phyloP scores from a whole-genome alignment of 1,140 invertebrate genomes.

The Heliconius hermathena region DNA sequence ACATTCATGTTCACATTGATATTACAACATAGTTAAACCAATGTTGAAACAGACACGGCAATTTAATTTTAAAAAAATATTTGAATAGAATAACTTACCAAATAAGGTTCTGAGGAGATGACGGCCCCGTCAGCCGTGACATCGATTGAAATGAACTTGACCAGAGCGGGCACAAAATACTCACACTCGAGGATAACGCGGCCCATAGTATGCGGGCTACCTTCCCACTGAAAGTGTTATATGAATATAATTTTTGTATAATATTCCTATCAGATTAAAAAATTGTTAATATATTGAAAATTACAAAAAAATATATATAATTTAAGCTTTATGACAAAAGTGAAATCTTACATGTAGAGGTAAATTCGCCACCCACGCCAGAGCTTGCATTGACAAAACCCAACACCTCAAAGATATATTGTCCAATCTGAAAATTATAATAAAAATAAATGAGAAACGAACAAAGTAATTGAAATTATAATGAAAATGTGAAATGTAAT shows the following conservation, averaged over 20 bases:
- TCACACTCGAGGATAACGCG: slow-evolving; percentile 72
- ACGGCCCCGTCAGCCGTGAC: slow-evolving; percentile 66
- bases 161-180: slow-evolving; percentile 71
- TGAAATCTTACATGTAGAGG: slow-evolving; percentile 59
- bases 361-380: slow-evolving; percentile 74
- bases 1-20: too few species aligned
- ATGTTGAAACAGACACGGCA: too few species aligned
- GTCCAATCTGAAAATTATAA: slow-evolving; percentile 64
- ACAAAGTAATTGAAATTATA: too few species aligned
- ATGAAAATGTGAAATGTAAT: too few species aligned
- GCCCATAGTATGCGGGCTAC: slow-evolving; percentile 68
- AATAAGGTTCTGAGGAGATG: slow-evolving; percentile 65
- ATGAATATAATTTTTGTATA: slow-evolving; percentile 43
- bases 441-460: not conserved
- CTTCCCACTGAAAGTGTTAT: slow-evolving; percentile 42
- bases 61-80: too few species aligned
- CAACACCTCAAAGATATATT: slow-evolving; percentile 76
- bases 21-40: too few species aligned
- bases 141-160: slow-evolving; percentile 71
- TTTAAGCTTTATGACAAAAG: not conserved
- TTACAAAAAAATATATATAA: not conserved
- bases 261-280: too few species aligned
- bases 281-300: slow-evolving; percentile 1
- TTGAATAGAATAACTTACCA: slow-evolving; percentile 47
- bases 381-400: slow-evolving; percentile 78